Conservation (phyloP, 1,140 invertebrate species). For the Leptonema lineaticorne region DNA sequence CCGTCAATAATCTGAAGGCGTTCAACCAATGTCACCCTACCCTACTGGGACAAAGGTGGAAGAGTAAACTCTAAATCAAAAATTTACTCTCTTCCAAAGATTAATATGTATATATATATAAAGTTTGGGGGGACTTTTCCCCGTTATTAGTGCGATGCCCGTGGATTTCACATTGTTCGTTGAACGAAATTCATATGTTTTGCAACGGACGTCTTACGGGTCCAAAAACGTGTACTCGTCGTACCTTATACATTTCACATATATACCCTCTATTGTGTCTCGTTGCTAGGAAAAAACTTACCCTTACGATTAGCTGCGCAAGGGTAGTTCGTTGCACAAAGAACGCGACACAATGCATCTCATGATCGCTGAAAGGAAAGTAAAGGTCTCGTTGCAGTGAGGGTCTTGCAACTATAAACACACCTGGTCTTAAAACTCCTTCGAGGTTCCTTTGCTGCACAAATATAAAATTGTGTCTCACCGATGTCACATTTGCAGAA, state of each 20-base stretch:
- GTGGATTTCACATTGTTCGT: neutral
- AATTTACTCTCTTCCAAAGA: constrained; percentile 34
- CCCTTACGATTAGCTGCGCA: constrained; percentile 28
- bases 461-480: constrained; percentile 1
- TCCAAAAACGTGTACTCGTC: constrained; percentile 23
- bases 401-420: neutral
- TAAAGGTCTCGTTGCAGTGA: constrained; percentile 31
- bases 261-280: constrained; percentile 33
- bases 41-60: neutral
- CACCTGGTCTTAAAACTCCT: constrained; percentile 16
- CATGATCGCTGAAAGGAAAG: constrained; percentile 29
- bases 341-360: constrained; percentile 32
- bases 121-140: neutral
- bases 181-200: constrained; percentile 24
- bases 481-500: neutral
- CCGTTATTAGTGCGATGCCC: neutral
- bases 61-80: constrained; percentile 25
- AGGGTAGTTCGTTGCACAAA: constrained; percentile 3
- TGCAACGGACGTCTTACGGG: constrained; percentile 26
- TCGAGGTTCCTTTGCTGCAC: constrained; percentile 7
- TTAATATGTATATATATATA: constrained; percentile 24
- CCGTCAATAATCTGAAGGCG: constrained; percentile 16
- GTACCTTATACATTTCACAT: no score
- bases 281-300: constrained; percentile 26
- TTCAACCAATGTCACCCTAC: neutral